Base-by-base conservation (phyloP, 2,113 vertebrate genomes). In the Myotis davidii region DNA sequence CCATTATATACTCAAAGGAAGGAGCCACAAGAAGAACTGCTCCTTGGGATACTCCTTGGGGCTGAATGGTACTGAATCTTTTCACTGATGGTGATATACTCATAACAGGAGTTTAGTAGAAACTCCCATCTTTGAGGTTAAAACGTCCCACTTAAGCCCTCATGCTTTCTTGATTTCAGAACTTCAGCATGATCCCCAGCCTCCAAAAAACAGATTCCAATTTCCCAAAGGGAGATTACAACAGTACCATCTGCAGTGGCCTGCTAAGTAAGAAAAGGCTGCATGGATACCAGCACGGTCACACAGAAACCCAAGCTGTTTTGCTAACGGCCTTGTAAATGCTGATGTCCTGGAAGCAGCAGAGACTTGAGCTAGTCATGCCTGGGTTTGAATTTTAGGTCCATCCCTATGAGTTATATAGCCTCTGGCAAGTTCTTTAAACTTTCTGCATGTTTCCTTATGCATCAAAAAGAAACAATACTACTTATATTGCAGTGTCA, bases 401-500 rank as follows among this genome's bases (percentile, higher is more conserved):
- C n/a, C 54, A 39, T 48, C 32, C n/a, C 34, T 48, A 20, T 12
- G 65, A 73, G 6, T 34, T 89, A 0, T 45, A 39, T 64, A 85
- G 82, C 3, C 20, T 45, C 67, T 45, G 9, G 5, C 9, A 74
- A 74, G 2, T 73, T 78, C 48, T 82, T 73, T 73, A 84, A 61
- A 21, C 18, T 84, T 79, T 79, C 64, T 50, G 10, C 50, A 65
- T 74, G 10, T 84, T 84, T 94, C 45, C 21, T 52, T 42, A 20
- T 37, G 16, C 23, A 82, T 76, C 21, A 20, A 32, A 87, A 90
- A 91, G 56, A 94, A 93, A 86, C 3, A 90, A 39, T 37, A 32
- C 8, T 64, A 27, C 72, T 79, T 93, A 37, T 6, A 69, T 32
- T 14, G 10, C 32, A n/a, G 10, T 37, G 27, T 74, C 7, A 1